Conservation (phyloP, 2,888 invertebrate genomes). For the Dryococelus australis region DNA sequence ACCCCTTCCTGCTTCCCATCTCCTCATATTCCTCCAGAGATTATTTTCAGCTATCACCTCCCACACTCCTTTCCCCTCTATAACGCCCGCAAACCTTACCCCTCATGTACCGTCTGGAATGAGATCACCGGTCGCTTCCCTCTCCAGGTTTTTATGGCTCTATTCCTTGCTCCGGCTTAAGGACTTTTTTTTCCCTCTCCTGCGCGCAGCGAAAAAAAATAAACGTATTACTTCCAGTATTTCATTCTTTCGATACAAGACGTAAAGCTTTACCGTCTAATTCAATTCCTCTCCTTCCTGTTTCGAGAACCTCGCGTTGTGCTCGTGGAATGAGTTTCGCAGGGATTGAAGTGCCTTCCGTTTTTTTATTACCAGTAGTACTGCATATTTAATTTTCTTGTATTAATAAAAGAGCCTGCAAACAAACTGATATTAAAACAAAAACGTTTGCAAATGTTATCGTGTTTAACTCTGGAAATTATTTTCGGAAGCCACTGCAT, state of each 20-base stretch:
- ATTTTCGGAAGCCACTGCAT: no score
- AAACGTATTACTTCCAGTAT: neutral
- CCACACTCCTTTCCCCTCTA: neutral
- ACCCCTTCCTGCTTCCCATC: neutral
- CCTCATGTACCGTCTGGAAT: neutral
- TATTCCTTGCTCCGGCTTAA: neutral
- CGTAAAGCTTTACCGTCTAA: constrained; percentile 3
- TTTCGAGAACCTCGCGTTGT: neutral
- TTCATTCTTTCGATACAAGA: constrained; percentile 11
- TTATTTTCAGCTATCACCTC: constrained; percentile 2
- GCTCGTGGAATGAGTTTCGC: constrained; percentile 2
- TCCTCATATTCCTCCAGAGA: constrained; percentile 16
- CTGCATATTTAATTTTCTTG: neutral
- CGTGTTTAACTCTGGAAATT: no score
- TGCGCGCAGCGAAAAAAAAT: neutral
- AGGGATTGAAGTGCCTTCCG: neutral
- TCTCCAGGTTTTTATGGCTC: neutral
- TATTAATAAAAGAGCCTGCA: no score
- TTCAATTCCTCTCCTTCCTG: neutral
- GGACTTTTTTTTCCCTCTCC: neutral
- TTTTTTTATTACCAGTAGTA: neutral
- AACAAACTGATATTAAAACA: no score
- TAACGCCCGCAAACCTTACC: neutral
- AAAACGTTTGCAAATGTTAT: no score
- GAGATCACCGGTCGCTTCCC: neutral